Conservation (phyloP, 2,113 vertebrate genomes). For the Epinephelus cyanopodus region DNA sequence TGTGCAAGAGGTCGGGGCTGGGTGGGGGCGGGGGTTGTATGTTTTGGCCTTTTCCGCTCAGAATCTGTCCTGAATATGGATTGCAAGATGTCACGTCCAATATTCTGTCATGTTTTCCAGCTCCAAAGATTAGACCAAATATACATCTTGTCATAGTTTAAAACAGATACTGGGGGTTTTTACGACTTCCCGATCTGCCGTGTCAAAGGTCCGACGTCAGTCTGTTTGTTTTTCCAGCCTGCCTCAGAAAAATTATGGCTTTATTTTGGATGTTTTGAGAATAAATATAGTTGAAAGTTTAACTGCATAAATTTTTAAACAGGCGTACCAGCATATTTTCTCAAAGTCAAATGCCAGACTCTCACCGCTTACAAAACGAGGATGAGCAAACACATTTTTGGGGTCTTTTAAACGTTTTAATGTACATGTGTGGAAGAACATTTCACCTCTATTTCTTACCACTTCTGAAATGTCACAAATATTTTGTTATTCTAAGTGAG, state of each 20-base stretch:
- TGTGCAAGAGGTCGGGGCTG: not conserved
- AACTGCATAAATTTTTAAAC: not conserved
- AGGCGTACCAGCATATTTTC: not conserved
- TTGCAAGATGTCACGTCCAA: constrained; percentile 10
- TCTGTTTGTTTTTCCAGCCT: constrained; percentile 11
- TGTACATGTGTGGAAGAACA: not conserved
- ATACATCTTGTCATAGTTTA: constrained; percentile 1
- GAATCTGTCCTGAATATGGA: constrained; percentile 42
- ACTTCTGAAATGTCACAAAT: not conserved
- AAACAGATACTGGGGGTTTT: constrained; percentile 11
- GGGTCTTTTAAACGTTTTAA: not conserved
- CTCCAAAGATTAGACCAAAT: constrained; percentile 2
- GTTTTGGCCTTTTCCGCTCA: not conserved
- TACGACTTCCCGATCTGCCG: not conserved
- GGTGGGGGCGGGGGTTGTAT: not conserved
- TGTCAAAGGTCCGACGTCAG: constrained; percentile 8
- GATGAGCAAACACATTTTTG: not conserved
- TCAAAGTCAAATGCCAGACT: not conserved
- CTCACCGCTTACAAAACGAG: not conserved
- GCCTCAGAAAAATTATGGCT: not conserved
- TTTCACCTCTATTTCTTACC: not conserved
- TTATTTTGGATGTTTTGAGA: not conserved
- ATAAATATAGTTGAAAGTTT: not conserved
- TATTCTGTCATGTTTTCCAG: not conserved
- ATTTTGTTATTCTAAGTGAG: not conserved